Conservation (phyloP, 64 coral and sea anemone genomes). For the Trachythela sp. region DNA sequence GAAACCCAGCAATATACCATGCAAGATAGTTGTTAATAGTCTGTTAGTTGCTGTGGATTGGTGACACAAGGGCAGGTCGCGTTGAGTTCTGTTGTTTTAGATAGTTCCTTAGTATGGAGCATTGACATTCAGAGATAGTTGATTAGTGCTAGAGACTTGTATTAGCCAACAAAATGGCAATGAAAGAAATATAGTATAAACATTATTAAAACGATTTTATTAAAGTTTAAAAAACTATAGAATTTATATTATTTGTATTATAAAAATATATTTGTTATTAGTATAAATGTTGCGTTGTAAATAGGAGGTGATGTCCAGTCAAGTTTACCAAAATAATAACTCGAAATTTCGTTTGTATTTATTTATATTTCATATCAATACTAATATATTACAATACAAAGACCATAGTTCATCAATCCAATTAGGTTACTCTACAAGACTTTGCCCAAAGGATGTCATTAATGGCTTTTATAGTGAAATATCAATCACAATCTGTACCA, state of each 20-base stretch:
- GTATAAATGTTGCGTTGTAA: not conserved
- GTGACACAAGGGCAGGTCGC: no score
- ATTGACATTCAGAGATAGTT: no score
- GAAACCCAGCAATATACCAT: no score
- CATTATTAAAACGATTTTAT: not conserved
- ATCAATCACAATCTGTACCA: not conserved
- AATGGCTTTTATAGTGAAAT: not conserved
- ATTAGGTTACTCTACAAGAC: not conserved
- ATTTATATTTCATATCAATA: not conserved
- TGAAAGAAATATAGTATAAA: no score
- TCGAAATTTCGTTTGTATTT: not conserved
- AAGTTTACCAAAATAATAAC: no score
- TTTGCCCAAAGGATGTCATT: not conserved
- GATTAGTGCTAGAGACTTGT: no score
- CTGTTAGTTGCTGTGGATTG: no score
- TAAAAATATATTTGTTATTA: not conserved
- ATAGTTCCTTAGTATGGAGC: no score
- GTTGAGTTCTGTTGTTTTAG: no score
- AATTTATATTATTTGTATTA: not conserved
- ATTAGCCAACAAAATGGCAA: no score
- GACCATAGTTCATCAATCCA: not conserved
- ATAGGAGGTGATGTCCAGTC: no score
- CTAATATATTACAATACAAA: not conserved
- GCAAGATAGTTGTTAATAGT: no score
- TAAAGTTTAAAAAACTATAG: not conserved